Base-by-base conservation (phyloP, 1,140 invertebrate species). In the Listronotus bonariensis region DNA sequence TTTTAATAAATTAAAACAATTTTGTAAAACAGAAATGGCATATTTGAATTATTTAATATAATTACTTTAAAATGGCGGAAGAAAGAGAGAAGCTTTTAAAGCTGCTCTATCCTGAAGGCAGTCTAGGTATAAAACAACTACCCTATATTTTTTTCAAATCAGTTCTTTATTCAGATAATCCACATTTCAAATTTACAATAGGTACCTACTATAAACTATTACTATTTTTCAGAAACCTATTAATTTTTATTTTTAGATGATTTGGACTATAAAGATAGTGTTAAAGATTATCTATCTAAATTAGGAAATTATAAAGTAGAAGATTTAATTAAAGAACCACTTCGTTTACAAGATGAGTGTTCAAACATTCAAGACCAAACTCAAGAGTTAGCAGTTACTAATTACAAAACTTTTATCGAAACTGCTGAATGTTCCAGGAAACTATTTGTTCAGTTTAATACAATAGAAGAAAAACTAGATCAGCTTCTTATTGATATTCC, bases 361-460 rank as follows among this genome's bases (percentile, higher is more conserved):
- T 83, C 83, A 72, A 78, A 85, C 45, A 85, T 96, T 38, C 82
- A 91, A 36, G 90, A 95, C 74, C 91, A 92, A 74, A 96, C 92
- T 0, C 92, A 95, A 80, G 92, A 96, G 68, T 78, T 97, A 62
- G 93, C 93, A 15, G 94, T 95, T 78, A 86, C 89, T 26, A 96
- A 97, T 81, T 97, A 97, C 76, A 95, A 95, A 82, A 96, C 93
- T 1, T 97, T 97, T 80, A 95, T 97, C 51, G 89, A 93, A 76
- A 95, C 94, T 3, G 93, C 95, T 7, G 92, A 96, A 74, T 96
- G 93, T 78, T 96, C 93, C 0, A 84, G 88, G 68, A 88, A 92
- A 65, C 92, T 96, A 59, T 93, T 91, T 75, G 86, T 89, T 73
- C 89, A 94, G 83, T 93, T 96, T 68, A 88, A 88, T 67, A 88